These are phyloP conservation scores for Epinephelus moara DNA, from an alignment of 2,113 vertebrate genomes.

Conservation along the genomic window DNA sequence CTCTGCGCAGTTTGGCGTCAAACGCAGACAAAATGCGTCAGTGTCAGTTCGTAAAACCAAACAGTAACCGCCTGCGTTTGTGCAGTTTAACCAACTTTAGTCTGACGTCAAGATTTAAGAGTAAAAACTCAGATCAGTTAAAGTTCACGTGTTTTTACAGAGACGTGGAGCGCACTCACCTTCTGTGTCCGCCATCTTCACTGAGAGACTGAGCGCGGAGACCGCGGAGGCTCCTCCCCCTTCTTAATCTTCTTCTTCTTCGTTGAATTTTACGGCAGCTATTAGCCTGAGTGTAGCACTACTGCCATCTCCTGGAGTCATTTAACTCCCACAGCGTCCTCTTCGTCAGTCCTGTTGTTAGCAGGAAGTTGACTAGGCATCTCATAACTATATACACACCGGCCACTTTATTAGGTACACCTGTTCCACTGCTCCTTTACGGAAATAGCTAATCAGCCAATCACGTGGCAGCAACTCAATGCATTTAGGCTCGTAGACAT, in stretches of 20 bases:
- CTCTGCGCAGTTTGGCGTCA: not conserved
- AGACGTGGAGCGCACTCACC: constrained; percentile 31
- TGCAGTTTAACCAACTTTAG: too few relatives aligned
- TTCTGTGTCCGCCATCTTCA: constrained; percentile 62
- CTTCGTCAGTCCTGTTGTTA: too few relatives aligned
- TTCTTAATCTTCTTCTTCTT: constrained; percentile 5
- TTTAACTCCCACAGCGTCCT: too few relatives aligned
- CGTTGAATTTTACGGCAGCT: not conserved
- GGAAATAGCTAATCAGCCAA: too few relatives aligned
- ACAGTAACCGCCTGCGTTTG: not conserved
- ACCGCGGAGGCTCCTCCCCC: not conserved
- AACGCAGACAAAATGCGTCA: not conserved
- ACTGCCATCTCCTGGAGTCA: too few relatives aligned
- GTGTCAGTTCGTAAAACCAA: not conserved
- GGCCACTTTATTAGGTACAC: too few relatives aligned
- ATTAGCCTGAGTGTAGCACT: too few relatives aligned
- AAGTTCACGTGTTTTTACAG: not conserved
- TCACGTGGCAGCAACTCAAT: too few relatives aligned
- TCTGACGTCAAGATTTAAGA: not conserved
- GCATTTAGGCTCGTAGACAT: too few relatives aligned
- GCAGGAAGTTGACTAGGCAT: too few relatives aligned
- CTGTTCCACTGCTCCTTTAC: too few relatives aligned
- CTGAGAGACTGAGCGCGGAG: not conserved
- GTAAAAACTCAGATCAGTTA: not conserved
- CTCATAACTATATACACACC: too few relatives aligned